Conservation (phyloP, 92 coral and sea anemone genomes). For the Palythoa grandis region DNA sequence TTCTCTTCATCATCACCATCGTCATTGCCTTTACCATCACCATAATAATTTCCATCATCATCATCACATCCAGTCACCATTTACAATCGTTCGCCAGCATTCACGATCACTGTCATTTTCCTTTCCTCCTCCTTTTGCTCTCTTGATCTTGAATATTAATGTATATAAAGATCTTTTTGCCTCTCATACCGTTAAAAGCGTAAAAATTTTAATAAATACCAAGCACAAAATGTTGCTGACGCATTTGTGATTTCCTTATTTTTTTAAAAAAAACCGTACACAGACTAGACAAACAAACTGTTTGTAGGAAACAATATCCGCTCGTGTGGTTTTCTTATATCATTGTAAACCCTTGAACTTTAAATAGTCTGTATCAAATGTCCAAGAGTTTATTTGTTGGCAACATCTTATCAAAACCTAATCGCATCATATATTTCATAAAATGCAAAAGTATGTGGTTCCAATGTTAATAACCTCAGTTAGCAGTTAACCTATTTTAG, state of each 20-base stretch:
- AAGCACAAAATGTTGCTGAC: neutral
- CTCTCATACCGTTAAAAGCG: neutral
- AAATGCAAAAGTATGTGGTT: too few relatives aligned
- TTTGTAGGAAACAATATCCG: slow-evolving; percentile 15
- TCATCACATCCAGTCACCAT: neutral
- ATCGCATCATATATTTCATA: too few relatives aligned
- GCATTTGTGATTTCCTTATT: slow-evolving; percentile 32
- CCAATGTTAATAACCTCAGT: neutral
- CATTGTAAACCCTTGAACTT: neutral
- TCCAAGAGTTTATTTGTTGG: too few relatives aligned
- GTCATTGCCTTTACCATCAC: neutral
- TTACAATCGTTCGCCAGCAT: neutral
- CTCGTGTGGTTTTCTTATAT: neutral
- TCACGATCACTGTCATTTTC: neutral
- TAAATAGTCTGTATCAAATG: neutral
- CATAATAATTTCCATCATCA: neutral
- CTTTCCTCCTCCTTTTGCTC: neutral
- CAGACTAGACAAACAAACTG: slow-evolving; percentile 4
- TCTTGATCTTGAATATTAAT: neutral
- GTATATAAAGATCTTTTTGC: neutral
- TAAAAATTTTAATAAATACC: neutral
- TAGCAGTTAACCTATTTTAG: neutral
- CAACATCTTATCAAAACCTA: too few relatives aligned
- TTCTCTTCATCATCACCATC: neutral
- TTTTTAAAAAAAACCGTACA: slow-evolving; percentile 5